A percentile compares a stretch with the other conserved stretches of the same genome.
Evolutionary conservation across 2,113 vertebrate species (phyloP).

Genomic region (Cinclus mexicanus): DNA sequence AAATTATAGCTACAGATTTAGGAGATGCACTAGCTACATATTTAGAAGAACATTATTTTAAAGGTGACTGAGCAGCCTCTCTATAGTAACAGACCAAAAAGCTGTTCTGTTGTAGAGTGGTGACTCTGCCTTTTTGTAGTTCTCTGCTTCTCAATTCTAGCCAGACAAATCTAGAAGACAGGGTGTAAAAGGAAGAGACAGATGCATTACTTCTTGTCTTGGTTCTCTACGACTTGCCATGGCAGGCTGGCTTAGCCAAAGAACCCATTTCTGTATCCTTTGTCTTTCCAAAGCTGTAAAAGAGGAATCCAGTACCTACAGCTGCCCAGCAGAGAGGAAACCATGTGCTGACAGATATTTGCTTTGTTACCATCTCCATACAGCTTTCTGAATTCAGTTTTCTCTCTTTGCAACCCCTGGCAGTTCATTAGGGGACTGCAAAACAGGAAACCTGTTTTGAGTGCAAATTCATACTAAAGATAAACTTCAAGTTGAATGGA

Average conservation of each 20-base stretch:
- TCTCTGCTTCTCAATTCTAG: not conserved
- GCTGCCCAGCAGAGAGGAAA: not conserved
- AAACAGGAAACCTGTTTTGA: not conserved
- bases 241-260: not conserved
- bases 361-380: not conserved
- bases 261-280: not conserved
- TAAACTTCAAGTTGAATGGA: not conserved
- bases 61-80: constrained; percentile 23
- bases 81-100: constrained; percentile 24
- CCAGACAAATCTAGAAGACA: not conserved
- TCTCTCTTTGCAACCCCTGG: not conserved
- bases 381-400: not conserved
- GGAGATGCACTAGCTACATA: not conserved
- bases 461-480: not conserved
- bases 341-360: not conserved
- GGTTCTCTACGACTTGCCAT: not conserved
- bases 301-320: not conserved
- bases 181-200: not conserved
- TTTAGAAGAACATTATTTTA: constrained; percentile 33
- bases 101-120: not conserved
- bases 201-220: not conserved
- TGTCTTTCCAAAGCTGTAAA: not conserved
- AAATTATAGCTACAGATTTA: constrained; percentile 20
- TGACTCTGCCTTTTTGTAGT: constrained; percentile 4
- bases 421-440: not conserved